Evolutionary conservation across 2,888 invertebrate genomes (phyloP).

Genomic region (Chrysotoxum bicinctum): DNA sequence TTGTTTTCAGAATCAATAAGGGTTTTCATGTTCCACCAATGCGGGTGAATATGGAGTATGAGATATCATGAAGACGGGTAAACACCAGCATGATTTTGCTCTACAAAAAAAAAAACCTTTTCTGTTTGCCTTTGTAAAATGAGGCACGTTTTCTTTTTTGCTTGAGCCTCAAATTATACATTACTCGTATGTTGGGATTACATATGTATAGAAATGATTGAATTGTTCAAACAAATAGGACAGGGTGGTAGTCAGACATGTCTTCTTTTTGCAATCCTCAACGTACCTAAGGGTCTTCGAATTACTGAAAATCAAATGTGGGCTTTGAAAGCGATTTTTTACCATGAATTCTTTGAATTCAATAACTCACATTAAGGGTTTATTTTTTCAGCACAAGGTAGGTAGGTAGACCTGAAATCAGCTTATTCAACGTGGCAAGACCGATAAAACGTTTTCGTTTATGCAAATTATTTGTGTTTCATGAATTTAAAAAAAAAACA

Average conservation of each 20-base stretch:
- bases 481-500: not conserved
- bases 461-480: constrained; percentile 4
- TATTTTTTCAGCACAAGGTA: not conserved
- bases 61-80: not conserved
- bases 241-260: too few species aligned
- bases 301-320: not conserved
- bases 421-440: not conserved
- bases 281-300: not conserved
- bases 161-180: not conserved
- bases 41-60: not conserved
- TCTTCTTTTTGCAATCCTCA: not conserved
- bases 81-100: not conserved
- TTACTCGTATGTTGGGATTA: constrained; percentile 4
- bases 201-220: not conserved
- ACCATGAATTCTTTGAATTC: not conserved
- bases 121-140: constrained; percentile 5
- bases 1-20: constrained; percentile 19
- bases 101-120: not conserved
- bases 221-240: constrained; percentile 4
- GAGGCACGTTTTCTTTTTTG: not conserved
- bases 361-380: not conserved
- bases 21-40: not conserved
- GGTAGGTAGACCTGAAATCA: not conserved
- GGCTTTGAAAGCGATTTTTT: not conserved
- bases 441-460: constrained; percentile 5